Base-by-base conservation (phyloP, 2,113 vertebrate species). In the Poeciliopsis turrubarensis region DNA sequence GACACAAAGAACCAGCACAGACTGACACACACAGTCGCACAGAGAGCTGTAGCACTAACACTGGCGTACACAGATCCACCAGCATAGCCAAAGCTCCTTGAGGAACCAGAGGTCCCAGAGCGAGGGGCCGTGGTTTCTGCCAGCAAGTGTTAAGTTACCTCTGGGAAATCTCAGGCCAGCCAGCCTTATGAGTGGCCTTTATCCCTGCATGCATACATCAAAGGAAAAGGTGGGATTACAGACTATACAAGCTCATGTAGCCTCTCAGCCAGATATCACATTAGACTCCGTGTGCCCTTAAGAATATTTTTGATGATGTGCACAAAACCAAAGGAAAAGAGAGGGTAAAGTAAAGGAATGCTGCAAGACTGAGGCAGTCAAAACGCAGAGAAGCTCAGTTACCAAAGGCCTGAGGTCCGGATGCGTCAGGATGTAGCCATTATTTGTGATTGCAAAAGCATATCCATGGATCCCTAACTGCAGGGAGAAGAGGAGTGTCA, bases 401-500 rank as follows among this genome's bases (percentile, higher is more conserved):
- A 99, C 98, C 96, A 99, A 89, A 70, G 97, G 97, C 67, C 98
- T 94, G 67, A 99, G 96, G 86, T 99, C 98, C 5, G 98, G 98
- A 68, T 99, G 98, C 2, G 95, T 98, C 93, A 99, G 92, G 92
- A 99, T 97, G 85, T 99, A 99, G 84, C 98, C 98, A 8, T 99
- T 99, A 94, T 98, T 99, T 34, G 97, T 99, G 91, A 99, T 96
- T 74, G 98, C 97, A 90, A 99, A 99, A 25, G 94, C 96, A 8
- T 99, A 99, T 32, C 98, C 98, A 0, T 99, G 98, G 94, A 99
- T 98, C 83, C 98, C 98, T 82, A 99, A 89, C 98, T 99, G 86
- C 65, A 95, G 89, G 80, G 70, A 86, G 34, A 80, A 54, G 54
- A 77, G 25, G 22, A 80, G 44, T 13, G 41, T 72, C 27, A 81